Base-by-base conservation (phyloP, 2,797 vertebrate genomes). In the Chelon labrosus region DNA sequence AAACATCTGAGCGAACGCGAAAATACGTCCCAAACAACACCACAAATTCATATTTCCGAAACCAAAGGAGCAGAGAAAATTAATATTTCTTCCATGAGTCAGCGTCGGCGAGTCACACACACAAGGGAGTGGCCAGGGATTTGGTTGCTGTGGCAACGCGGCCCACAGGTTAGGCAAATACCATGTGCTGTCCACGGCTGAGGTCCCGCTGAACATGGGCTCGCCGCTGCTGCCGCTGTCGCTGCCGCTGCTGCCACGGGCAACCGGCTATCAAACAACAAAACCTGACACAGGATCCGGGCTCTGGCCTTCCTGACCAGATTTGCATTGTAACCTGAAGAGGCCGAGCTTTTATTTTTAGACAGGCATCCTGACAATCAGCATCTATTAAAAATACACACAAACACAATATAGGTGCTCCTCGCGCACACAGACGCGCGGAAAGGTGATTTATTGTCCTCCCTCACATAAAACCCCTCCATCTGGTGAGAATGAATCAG, bases 211-310 rank as follows among this genome's bases (percentile, higher is more conserved):
- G 59, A 76, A 79, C 50, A 31, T 68, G 81, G 79, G 70, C 58
- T 22, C 14, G 70, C 49, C 69, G 88, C 22, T 22, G 22, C 22
- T 3, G 22, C 22, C 22, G 22, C 86, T 79, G 46, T 61, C 58
- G 65, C 58, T 75, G 64, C 56, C 60, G 87, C 71, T 87, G 78
- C 14, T 27, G 68, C 90, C 82, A 78, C 0, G 75, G 82, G 93
- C 87, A 93, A 95, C 94, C 57, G 27, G 46, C 66, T 67, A 70
- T 89, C 82, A 93, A 91, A 93, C 87, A 94, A 91, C 92, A 93
- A 82, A 90, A 61, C 79, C 74, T 73, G 86, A 92, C 85, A 92
- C 77, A 67, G 75, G 89, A 92, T 82, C 80, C 59, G 8, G 55
- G 62, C 78, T 62, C 73, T 41, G 70, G 63, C 77, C 74, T 77